These are phyloP conservation scores for Okapia johnstoni DNA, from an alignment of 2,113 vertebrate species.

Conservation along the genomic window DNA sequence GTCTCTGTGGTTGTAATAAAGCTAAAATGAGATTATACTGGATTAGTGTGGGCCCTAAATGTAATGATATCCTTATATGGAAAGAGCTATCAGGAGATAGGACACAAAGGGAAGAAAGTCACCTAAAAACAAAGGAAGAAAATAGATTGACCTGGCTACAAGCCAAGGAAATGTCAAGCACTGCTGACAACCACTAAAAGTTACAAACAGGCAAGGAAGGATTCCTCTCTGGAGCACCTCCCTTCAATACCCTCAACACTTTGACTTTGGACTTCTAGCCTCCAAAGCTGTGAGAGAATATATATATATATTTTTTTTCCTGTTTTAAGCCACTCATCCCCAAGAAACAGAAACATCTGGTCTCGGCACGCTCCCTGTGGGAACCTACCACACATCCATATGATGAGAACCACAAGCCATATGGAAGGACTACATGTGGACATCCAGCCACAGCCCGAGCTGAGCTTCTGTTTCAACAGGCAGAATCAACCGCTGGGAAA, in stretches of 20 bases:
- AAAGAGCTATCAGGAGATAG: background rate
- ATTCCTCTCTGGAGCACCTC: background rate
- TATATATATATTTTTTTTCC: too few species aligned
- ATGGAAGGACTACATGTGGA: background rate
- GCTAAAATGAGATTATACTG: background rate
- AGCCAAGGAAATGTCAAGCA: background rate
- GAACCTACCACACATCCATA: background rate
- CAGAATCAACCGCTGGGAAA: background rate
- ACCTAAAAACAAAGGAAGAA: background rate
- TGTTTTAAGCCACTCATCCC: background rate
- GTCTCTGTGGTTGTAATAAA: background rate
- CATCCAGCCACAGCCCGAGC: background rate
- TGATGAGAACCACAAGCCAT: background rate
- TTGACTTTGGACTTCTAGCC: background rate
- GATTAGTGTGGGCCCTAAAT: background rate
- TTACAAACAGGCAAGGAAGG: background rate
- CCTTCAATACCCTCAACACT: too few species aligned
- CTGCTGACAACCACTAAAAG: background rate
- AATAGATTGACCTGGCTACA: fast-evolving
- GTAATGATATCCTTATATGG: background rate
- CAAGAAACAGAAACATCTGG: background rate
- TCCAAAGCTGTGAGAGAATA: background rate
- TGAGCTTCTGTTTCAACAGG: background rate
- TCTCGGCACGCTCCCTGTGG: background rate
- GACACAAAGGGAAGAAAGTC: background rate